Evolutionary conservation across 1,140 invertebrate species (phyloP).

Genomic region (Paralvinella palmiformis): DNA sequence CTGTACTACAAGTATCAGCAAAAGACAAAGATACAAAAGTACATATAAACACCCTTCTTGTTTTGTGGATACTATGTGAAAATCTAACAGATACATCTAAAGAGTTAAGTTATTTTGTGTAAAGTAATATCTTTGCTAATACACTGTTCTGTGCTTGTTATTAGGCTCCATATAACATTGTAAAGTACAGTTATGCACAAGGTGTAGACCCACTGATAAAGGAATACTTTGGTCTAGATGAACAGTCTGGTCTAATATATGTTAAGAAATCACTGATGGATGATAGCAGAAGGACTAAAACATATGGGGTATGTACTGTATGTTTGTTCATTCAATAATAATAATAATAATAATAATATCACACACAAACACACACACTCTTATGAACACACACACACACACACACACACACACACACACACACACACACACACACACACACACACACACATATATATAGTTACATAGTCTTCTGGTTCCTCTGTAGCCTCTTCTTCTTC

Average conservation of each 20-base stretch:
- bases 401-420: no score
- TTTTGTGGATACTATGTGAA: not conserved
- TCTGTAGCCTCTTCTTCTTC: no score
- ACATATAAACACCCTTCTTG: slow-evolving; percentile 6
- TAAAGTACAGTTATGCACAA: slow-evolving; percentile 28
- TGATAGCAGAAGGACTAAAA: slow-evolving; percentile 13
- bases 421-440: no score
- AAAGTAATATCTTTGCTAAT: not conserved
- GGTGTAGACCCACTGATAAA: slow-evolving; percentile 21
- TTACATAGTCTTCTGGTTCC: no score
- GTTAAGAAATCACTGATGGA: slow-evolving; percentile 29
- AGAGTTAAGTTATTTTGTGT: not conserved
- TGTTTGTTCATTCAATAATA: not conserved
- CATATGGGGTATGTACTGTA: slow-evolving; percentile 12
- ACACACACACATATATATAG: no score
- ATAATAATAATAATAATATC: no score
- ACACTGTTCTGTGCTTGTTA: slow-evolving; percentile 9
- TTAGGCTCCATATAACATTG: slow-evolving; percentile 28
- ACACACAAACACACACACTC: no score
- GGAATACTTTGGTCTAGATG: slow-evolving; percentile 30
- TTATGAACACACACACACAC: no score
- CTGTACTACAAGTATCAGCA: slow-evolving; percentile 16
- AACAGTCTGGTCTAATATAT: slow-evolving; percentile 26
- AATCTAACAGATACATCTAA: slow-evolving; percentile 16
- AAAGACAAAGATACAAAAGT: slow-evolving; percentile 26